Percentiles rank a stretch among this genome's conserved stretches.
phyloP scores from a whole-genome alignment of 2,113 vertebrate genomes.

The Aphelocoma coerulescens region DNA sequence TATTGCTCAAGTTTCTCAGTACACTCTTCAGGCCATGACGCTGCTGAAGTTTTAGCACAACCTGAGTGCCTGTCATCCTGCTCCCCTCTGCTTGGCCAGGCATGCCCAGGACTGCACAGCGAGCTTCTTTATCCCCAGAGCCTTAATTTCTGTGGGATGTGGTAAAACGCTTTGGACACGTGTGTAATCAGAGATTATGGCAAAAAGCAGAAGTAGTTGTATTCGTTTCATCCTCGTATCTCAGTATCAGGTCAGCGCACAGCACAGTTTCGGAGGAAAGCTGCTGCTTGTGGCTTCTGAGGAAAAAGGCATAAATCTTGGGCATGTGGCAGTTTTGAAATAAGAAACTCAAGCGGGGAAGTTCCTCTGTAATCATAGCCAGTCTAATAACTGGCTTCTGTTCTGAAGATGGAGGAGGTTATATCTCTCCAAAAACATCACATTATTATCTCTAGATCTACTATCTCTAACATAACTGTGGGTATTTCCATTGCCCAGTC shows the following conservation, averaged over 20 bases:
- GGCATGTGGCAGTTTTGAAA: background rate
- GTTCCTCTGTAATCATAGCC: background rate
- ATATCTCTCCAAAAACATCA: background rate
- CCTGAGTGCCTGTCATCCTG: background rate
- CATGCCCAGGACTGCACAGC: background rate
- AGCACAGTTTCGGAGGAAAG: background rate
- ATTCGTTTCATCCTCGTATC: background rate
- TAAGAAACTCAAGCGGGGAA: background rate
- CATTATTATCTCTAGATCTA: background rate
- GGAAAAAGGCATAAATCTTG: background rate
- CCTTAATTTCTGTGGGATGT: background rate
- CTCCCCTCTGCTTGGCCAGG: background rate
- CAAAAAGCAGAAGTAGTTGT: background rate
- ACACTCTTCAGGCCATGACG: background rate
- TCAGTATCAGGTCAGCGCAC: background rate
- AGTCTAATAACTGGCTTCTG: background rate
- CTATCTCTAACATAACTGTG: background rate
- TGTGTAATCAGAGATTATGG: background rate
- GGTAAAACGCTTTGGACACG: rapidly evolving
- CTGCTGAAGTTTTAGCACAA: background rate
- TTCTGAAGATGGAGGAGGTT: background rate
- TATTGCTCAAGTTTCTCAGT: background rate
- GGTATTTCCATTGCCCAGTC: background rate
- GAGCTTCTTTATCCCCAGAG: background rate
- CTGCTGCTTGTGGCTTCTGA: background rate